phyloP scores from a whole-genome alignment of 2,888 invertebrate genomes.

The Molanna angustata region DNA sequence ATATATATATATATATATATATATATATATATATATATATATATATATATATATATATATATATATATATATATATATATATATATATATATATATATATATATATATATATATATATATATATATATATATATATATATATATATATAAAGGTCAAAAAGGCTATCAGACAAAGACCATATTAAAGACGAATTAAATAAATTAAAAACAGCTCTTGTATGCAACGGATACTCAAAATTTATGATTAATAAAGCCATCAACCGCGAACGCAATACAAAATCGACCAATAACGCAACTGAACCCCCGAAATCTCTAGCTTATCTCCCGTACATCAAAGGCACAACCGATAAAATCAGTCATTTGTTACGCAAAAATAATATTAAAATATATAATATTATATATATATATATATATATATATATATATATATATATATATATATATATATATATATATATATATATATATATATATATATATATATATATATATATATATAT shows the following conservation, averaged over 20 bases:
- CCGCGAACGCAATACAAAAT: too few species aligned
- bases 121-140: background rate
- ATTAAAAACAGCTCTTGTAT: too few species aligned
- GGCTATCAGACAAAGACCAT: too few species aligned
- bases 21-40: conserved; percentile 8
- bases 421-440: background rate
- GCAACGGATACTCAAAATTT: too few species aligned
- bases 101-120: background rate
- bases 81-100: conserved; percentile 3
- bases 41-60: conserved; percentile 6
- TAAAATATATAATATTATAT: background rate
- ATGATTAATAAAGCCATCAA: too few species aligned
- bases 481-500: background rate
- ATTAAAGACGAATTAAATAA: too few species aligned
- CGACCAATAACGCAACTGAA: too few species aligned
- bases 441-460: background rate
- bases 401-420: background rate
- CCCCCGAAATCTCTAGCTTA: too few species aligned
- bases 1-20: conserved; percentile 8
- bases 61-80: conserved; percentile 8
- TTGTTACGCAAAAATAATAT: too few species aligned
- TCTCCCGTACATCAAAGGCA: too few species aligned
- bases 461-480: background rate
- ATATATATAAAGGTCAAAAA: background rate
- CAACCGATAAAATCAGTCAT: too few species aligned